These are phyloP conservation scores for Asteroscopus sphinx DNA, from an alignment of 2,888 invertebrate genomes.

Conservation along the genomic window DNA sequence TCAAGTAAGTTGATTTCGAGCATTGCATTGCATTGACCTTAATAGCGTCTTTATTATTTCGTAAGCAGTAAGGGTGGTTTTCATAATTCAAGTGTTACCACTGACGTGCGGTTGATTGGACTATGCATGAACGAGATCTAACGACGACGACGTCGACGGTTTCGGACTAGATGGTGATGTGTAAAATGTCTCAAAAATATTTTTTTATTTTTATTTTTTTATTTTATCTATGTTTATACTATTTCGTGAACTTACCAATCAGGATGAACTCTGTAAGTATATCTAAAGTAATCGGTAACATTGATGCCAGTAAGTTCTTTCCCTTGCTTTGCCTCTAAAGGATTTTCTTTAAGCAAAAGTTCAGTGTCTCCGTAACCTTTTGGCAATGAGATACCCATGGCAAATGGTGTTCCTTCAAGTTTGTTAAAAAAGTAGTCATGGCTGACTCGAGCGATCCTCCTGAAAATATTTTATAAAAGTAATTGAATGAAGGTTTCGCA, in stretches of 20 bases:
- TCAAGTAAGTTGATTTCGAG: no score
- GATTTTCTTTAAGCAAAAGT: slow-evolving; percentile 94
- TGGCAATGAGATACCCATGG: slow-evolving; percentile 95
- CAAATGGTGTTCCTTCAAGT: slow-evolving; percentile 95
- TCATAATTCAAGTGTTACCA: no score
- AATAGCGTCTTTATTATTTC: no score
- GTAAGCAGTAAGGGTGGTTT: no score
- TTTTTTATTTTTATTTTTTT: not conserved
- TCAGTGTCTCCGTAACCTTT: slow-evolving; percentile 94
- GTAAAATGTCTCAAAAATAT: no score
- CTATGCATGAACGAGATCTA: no score
- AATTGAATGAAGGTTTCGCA: no score
- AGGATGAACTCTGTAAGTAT: slow-evolving; percentile 95
- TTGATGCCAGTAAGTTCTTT: slow-evolving; percentile 92
- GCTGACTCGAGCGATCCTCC: slow-evolving; percentile 93
- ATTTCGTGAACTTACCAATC: slow-evolving; percentile 91
- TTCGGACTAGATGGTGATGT: no score
- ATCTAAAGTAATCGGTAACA: slow-evolving; percentile 93
- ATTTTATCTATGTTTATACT: not conserved
- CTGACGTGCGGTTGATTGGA: no score
- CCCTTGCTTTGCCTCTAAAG: slow-evolving; percentile 91
- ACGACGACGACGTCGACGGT: no score
- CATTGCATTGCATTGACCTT: no score
- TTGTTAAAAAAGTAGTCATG: slow-evolving; percentile 96
- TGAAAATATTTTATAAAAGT: slow-evolving; percentile 50